These are phyloP conservation scores for Crotophaga sulcirostris DNA, from an alignment of 2,113 vertebrate species.

Conservation along the genomic window DNA sequence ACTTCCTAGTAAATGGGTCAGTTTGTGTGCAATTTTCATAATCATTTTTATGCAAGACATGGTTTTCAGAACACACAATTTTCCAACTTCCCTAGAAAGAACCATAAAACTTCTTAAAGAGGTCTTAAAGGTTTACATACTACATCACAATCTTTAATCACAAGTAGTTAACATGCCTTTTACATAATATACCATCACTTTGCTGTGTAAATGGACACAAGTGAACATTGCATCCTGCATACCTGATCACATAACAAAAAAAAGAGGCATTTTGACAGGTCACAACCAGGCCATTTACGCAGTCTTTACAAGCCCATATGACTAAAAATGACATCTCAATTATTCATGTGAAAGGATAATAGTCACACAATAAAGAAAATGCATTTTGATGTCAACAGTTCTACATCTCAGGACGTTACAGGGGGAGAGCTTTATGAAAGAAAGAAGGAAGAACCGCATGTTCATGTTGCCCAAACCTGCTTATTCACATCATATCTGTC, in stretches of 20 bases:
- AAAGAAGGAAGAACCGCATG: accelerated
- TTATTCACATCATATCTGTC: not conserved
- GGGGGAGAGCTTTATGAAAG: not conserved
- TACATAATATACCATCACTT: not conserved
- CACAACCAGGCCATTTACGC: not conserved
- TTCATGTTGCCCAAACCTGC: not conserved
- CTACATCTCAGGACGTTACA: not conserved
- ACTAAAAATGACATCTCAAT: not conserved
- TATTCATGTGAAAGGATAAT: not conserved
- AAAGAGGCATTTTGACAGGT: not conserved
- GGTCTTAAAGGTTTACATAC: not conserved
- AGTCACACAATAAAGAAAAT: not conserved
- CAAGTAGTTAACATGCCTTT: not conserved
- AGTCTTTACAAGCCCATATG: not conserved
- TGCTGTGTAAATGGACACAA: not conserved
- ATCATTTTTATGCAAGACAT: not conserved
- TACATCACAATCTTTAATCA: not conserved
- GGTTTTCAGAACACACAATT: not conserved
- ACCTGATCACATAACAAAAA: not conserved
- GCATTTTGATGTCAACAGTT: not conserved
- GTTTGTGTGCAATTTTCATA: not conserved
- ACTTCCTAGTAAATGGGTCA: not conserved
- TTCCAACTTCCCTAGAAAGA: not conserved
- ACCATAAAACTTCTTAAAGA: not conserved
- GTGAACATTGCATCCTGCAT: not conserved